Base-by-base conservation (phyloP, 2,888 invertebrate species). In the Xestia ashworthii region DNA sequence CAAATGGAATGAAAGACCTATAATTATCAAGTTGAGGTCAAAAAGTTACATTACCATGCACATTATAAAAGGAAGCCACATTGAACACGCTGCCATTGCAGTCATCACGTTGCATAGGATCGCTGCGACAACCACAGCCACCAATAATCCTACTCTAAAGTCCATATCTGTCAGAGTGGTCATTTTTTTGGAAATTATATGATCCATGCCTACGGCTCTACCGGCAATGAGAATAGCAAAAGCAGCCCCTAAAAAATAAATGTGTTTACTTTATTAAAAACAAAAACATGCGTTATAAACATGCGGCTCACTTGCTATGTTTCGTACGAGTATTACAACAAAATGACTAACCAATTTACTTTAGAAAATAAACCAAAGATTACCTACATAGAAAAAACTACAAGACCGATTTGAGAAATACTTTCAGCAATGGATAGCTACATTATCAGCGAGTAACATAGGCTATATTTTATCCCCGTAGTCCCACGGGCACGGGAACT, bases 141-240 rank as follows among this genome's bases (percentile, higher is more conserved):
- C 1, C 0, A 62, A 19, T 62, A 62, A 19, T 38, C 32, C 62
- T 1, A 62, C 4, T 1, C 19, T 62, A 9, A 62, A 62, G 5
- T 62, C 19, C 62, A 62, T 1, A 0, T 38, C 5, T 62, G 19
- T 3, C 14, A 62, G 0, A 19, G 4, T 0, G 8, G 1, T 2
- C 19, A 58, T 5, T 6, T 0, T 14, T 6, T 0, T 0, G 25
- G 38, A 32, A 32, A 62, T 0, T 5, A 19, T 19, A 5, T 0
- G 0, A 62, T 62, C 62, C 62, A 62, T 38, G 0, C 9, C 0
- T 38, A 19, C 19, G 9, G 0, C 0, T 38, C 11, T 62, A 38
- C 19, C 1, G 9, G 16, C 4, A 19, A 0, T 9, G 38, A 38
- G 1, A 11, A 62, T 0, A 9, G 62, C 9, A 19, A 62, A 62